Base-by-base conservation (phyloP, 2,888 invertebrate species). In the Brenthis ino region DNA sequence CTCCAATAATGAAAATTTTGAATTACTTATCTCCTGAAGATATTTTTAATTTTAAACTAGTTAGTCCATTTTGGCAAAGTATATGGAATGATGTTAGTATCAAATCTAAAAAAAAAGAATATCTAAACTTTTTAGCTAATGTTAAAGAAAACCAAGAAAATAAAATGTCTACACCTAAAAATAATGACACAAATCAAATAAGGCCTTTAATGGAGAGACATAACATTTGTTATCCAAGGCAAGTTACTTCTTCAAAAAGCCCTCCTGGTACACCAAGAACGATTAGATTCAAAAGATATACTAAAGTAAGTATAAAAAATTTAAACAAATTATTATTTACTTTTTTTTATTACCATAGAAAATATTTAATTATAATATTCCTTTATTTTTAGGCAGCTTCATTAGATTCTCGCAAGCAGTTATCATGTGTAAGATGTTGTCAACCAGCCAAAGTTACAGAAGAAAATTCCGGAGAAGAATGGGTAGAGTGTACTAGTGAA, bases 401-500 rank as follows among this genome's bases (percentile, higher is more conserved):
- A 67, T 73, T 88, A 70, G 93, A 91, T 74, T 71, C 80, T 8
- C 82, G 89, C 12, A 75, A 83, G 60, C 91, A 93, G 74, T 74
- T 90, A 69, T 77, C 85, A 51, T 93, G 93, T 83, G 85, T 85
- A 28, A 82, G 88, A 48, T 93, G 93, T 73, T 76, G 81, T 33
- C 85, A 87, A 58, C 93, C 93, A 16, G 90, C 93, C n/a, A 90
- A 89, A 78, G 84, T 93, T n/a, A 89, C 86, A 57, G 80, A 85
- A 70, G 90, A 91, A 74, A 60, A 72, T 47, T 77, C 84, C 51
- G 92, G 90, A 68, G 94, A 94, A 83, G 87, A 93, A 78, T 94
- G 94, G 94, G 91, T 89, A 64, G 90, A 93, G 80, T 94, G 94
- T 80, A 90, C 89, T 74, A 89, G 89, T 78, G 75, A 73, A 68